Evolutionary conservation across 2,797 vertebrate genomes (phyloP).

Genomic region (Falco novaeseelandiae): DNA sequence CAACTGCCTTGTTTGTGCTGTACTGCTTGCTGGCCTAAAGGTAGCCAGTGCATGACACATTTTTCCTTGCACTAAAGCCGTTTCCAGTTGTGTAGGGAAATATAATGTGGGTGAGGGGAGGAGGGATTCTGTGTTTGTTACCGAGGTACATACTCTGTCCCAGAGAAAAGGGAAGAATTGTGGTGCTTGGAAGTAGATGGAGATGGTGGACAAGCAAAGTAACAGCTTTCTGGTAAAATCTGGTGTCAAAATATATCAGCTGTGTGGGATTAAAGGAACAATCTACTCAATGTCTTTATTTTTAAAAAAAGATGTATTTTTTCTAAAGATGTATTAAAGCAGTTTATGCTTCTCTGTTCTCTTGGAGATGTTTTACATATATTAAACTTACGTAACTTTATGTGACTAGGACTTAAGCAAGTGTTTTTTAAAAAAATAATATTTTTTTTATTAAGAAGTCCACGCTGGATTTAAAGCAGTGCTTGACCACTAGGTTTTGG

Average conservation of each 20-base stretch:
- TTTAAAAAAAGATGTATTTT: background rate
- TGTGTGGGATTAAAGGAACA: background rate
- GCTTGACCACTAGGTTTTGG: background rate
- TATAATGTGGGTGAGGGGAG: background rate
- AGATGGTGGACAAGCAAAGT: background rate
- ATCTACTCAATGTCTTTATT: background rate
- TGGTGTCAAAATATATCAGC: background rate
- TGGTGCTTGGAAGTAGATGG: background rate
- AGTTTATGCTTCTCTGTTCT: background rate
- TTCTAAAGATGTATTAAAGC: background rate
- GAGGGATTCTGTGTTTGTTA: background rate
- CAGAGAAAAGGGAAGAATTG: background rate
- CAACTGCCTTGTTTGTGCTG: no score
- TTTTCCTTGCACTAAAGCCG: background rate
- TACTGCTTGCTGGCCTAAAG: background rate
- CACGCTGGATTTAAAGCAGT: background rate
- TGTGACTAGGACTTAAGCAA: background rate
- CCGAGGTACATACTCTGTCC: background rate
- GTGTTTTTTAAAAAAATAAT: background rate
- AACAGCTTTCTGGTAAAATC: background rate
- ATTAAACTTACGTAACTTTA: background rate
- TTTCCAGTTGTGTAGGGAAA: background rate
- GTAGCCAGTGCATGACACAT: accelerated
- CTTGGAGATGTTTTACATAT: background rate
- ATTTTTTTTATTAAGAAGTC: background rate